Percentiles rank a stretch among this genome's conserved stretches.
phyloP scores from a whole-genome alignment of 1,140 invertebrate genomes.

The Brachionus plicatilis region DNA sequence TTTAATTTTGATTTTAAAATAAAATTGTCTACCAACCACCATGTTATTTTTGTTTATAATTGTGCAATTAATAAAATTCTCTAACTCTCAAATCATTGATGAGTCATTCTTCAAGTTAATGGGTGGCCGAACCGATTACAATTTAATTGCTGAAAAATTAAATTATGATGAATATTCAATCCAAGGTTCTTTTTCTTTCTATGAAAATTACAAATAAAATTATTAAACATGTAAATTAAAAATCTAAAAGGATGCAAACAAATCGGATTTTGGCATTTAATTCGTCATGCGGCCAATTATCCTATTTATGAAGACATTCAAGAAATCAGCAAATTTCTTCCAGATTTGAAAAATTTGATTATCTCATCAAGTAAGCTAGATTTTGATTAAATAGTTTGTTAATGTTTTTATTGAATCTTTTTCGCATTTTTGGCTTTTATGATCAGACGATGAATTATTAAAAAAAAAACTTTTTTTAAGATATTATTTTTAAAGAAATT shows the following conservation, averaged over 20 bases:
- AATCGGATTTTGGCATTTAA: constrained; percentile 36
- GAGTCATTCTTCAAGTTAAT: constrained; percentile 18
- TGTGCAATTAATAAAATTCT: neutral
- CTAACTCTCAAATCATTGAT: neutral
- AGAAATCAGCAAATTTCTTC: neutral
- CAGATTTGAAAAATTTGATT: constrained; percentile 6
- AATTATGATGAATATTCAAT: constrained; percentile 3
- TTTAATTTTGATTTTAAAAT: neutral
- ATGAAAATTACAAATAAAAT: neutral
- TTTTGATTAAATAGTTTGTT: no score
- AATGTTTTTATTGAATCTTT: no score
- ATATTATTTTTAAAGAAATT: neutral
- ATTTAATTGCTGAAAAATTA: neutral
- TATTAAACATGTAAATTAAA: neutral
- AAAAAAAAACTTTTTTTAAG: no score
- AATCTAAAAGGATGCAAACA: neutral
- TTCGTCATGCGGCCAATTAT: neutral
- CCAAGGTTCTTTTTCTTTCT: neutral
- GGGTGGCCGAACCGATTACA: neutral
- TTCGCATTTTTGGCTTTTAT: no score
- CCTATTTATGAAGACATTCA: neutral
- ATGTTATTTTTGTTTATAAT: neutral
- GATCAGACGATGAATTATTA: no score
- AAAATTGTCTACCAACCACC: neutral
- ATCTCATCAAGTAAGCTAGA: neutral